Evolutionary conservation across 2,113 vertebrate genomes (phyloP).

Genomic region (Nerophis lumbriciformis): DNA sequence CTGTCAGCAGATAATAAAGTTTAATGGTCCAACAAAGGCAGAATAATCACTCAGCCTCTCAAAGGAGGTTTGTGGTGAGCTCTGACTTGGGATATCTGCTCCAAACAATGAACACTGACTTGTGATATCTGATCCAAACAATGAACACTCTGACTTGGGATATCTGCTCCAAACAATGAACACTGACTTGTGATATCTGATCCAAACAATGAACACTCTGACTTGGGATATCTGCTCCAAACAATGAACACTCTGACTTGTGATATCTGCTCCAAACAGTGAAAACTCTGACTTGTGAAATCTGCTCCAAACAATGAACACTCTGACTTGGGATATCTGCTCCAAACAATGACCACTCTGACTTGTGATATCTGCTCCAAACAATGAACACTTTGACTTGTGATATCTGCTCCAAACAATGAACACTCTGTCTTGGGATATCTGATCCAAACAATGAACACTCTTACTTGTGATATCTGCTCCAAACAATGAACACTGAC

Average conservation of each 20-base stretch:
- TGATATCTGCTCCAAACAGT: too few species aligned
- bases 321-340: too few species aligned
- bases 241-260: background rate
- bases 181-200: background rate
- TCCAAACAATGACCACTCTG: too few species aligned
- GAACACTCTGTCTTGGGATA: background rate
- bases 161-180: background rate
- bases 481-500: too few species aligned
- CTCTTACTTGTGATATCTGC: too few species aligned
- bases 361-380: background rate
- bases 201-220: too few species aligned
- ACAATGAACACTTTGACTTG: background rate
- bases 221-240: background rate
- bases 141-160: background rate
- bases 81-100: background rate
- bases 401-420: too few species aligned
- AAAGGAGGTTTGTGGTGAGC: background rate
- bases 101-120: background rate
- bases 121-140: too few species aligned
- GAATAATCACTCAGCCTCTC: background rate
- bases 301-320: background rate
- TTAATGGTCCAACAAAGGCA: background rate
- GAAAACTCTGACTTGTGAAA: background rate
- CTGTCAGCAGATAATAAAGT: conserved; percentile 7
- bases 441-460: background rate